Percentiles rank a stretch among this genome's conserved stretches.
Conservation (phyloP, 1,140 invertebrate species). For the Bradynema listronoti region DNA sequence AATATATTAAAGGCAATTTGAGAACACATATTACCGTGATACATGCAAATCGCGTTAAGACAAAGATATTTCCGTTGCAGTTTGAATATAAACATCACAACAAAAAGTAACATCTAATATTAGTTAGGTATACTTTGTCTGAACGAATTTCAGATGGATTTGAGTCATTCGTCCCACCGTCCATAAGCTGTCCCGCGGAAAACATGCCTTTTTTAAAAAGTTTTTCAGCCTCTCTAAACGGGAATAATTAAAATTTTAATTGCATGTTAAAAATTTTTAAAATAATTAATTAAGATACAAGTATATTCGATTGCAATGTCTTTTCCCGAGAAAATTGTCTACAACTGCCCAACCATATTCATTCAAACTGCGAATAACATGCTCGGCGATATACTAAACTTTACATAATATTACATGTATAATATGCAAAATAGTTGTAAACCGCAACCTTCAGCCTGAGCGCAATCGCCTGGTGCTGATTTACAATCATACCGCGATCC, state of each 20-base stretch:
- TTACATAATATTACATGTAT: conserved; percentile 11
- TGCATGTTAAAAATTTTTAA: too few relatives aligned
- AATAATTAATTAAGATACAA: conserved; percentile 6
- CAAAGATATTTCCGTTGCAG: too few relatives aligned
- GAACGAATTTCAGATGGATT: conserved; percentile 7
- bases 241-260: conserved; percentile 24
- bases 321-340: conserved; percentile 42
- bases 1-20: too few relatives aligned
- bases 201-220: conserved; percentile 8
- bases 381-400: conserved; percentile 35
- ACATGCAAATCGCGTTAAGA: too few relatives aligned
- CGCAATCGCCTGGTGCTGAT: conserved; percentile 38
- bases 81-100: background rate
- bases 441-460: too few relatives aligned
- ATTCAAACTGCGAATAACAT: conserved; percentile 38
- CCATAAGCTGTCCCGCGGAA: conserved; percentile 6
- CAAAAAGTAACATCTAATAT: background rate
- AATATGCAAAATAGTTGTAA: conserved; percentile 13
- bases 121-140: background rate
- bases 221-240: conserved; percentile 8
- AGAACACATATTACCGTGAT: too few relatives aligned
- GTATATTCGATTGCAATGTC: conserved; percentile 30
- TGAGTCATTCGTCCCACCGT: background rate
- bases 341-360: conserved; percentile 45
- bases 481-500: conserved; percentile 18